Conservation (phyloP, 2,888 invertebrate species). For the Polydrusus tereticollis region DNA sequence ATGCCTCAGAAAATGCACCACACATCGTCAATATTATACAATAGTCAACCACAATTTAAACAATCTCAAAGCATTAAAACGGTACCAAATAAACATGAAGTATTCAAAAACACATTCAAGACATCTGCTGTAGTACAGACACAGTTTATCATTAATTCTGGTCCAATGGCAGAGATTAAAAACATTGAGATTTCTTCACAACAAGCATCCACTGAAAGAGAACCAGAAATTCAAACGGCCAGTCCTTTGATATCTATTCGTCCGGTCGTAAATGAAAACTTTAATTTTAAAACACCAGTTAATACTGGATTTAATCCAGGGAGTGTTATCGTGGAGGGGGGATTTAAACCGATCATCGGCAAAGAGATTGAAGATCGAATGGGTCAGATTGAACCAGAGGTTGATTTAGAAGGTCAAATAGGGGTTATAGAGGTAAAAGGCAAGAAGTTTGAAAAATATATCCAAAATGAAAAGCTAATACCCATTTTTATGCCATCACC, state of each 20-base stretch:
- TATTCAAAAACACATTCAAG: background rate
- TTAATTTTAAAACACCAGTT: conserved; percentile 69
- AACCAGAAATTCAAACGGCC: conserved; percentile 55
- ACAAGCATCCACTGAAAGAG: conserved; percentile 63
- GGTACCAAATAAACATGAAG: background rate
- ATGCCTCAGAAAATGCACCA: conserved; percentile 1
- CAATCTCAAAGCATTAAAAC: background rate
- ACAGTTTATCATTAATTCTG: conserved; percentile 7
- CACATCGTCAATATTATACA: background rate
- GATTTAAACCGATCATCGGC: conserved; percentile 82
- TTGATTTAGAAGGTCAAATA: conserved; percentile 69
- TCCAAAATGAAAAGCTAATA: conserved; percentile 77
- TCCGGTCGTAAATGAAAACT: conserved; percentile 4
- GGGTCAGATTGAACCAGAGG: conserved; percentile 61
- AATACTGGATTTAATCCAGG: conserved; percentile 86
- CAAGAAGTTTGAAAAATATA: conserved; percentile 65
- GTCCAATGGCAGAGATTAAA: conserved; percentile 48
- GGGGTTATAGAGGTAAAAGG: conserved; percentile 65
- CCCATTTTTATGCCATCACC: conserved; percentile 88
- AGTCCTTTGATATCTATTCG: conserved; percentile 31
- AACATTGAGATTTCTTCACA: conserved; percentile 62
- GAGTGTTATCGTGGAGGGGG: conserved; percentile 85
- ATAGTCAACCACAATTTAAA: conserved; percentile 4
- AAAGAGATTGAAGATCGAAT: conserved; percentile 72
- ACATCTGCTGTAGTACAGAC: background rate